phyloP scores from a whole-genome alignment of 2,113 vertebrate species.

The Mola mola region DNA sequence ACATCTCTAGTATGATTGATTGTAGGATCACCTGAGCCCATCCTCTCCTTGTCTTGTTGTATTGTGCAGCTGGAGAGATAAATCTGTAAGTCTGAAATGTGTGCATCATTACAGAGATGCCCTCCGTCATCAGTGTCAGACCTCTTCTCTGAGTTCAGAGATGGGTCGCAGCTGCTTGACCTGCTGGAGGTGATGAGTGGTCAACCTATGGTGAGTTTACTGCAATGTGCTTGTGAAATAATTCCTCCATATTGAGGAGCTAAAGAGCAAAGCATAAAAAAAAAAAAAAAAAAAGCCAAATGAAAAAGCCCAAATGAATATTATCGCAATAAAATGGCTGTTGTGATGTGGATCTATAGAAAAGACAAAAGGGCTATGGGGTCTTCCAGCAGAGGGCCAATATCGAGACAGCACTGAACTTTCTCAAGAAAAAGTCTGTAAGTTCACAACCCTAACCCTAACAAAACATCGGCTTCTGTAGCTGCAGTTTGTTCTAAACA shows the following conservation, averaged over 20 bases:
- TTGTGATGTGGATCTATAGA: slow-evolving; percentile 72
- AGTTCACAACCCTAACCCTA: slow-evolving; percentile 19
- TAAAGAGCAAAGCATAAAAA: too few species aligned
- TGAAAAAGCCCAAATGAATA: too few species aligned
- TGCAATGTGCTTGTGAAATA: too few species aligned
- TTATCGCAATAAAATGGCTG: background rate
- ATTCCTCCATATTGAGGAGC: background rate
- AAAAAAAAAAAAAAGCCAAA: too few species aligned
- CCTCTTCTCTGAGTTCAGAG: slow-evolving; percentile 86
- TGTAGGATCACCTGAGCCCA: too few species aligned
- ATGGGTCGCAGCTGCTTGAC: slow-evolving; percentile 89
- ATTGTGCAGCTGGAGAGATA: too few species aligned
- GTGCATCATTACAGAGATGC: slow-evolving; percentile 79
- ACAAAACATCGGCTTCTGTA: background rate
- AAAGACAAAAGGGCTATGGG: slow-evolving; percentile 87
- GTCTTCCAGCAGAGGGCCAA: slow-evolving; percentile 91
- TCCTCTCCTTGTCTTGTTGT: too few species aligned
- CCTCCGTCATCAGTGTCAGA: slow-evolving; percentile 85
- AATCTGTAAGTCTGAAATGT: slow-evolving; percentile 7
- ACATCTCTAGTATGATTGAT: too few species aligned
- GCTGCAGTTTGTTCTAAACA: background rate
- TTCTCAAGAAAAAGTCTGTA: slow-evolving; percentile 89
- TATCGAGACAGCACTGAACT: slow-evolving; percentile 89
- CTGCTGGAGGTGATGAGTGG: slow-evolving; percentile 92
- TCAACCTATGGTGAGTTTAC: slow-evolving; percentile 86